Conservation (phyloP, 2,888 invertebrate species). For the Apomyelois bistriatella region DNA sequence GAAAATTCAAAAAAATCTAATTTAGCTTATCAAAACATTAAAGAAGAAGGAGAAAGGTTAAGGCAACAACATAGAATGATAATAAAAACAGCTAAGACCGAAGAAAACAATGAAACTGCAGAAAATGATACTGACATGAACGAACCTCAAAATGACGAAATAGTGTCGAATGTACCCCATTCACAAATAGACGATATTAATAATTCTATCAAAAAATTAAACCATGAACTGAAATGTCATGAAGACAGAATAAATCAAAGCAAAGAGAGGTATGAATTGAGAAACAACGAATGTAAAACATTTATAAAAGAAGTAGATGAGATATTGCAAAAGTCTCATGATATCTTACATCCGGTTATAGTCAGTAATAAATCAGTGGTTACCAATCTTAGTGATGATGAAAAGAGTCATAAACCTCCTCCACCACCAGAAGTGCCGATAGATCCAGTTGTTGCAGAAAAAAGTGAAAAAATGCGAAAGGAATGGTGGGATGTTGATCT, state of each 20-base stretch:
- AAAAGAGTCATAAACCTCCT: constrained; percentile 10
- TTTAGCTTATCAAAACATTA: constrained; percentile 56
- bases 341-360: constrained; percentile 53
- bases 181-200: constrained; percentile 62
- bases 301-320: constrained; percentile 68
- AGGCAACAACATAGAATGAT: background rate
- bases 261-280: constrained; percentile 50
- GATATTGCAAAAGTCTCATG: constrained; percentile 56
- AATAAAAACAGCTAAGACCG: background rate
- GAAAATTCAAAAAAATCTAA: constrained; percentile 67
- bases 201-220: constrained; percentile 55
- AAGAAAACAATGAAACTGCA: constrained; percentile 11
- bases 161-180: constrained; percentile 35
- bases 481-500: constrained; percentile 54
- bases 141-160: constrained; percentile 13
- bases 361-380: constrained; percentile 18
- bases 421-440: constrained; percentile 13
- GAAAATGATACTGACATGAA: constrained; percentile 12
- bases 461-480: constrained; percentile 35
- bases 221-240: constrained; percentile 56
- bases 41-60: constrained; percentile 36
- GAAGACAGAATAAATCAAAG: constrained; percentile 61
- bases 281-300: constrained; percentile 59
- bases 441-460: constrained; percentile 14
- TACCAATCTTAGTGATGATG: constrained; percentile 16